Evolutionary conservation across 1,140 invertebrate species (phyloP), one percentile per base, ranked within the genome.

Genomic region (Cydia pomonella): DNA sequence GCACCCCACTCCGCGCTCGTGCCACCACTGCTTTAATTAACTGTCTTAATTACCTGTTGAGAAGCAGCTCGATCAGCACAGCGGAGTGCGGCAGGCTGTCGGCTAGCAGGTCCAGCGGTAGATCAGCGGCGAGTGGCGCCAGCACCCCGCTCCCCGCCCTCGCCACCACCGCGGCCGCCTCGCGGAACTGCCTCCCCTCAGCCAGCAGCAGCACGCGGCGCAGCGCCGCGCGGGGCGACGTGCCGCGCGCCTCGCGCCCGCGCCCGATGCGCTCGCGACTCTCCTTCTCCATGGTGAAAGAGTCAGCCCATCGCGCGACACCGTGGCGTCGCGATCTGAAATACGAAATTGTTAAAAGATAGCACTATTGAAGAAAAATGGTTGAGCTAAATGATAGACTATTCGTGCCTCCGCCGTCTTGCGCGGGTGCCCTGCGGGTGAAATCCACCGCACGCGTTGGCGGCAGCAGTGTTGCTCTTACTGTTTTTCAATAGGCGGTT

Each of bases 1-100:
- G 93, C 1, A 97, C 97, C 1, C 95, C 95, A 41, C 95, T 94
- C 16, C 96, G 96, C 7, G 98, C 91, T 69, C 96, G 94, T 23
- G 95, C 94, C 53, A 98, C 94, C 27, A 98, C 95, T 23, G 95
- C 94, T n/a, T n/a, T n/a, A n/a, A n/a, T n/a, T n/a, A n/a, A n/a
- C n/a, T n/a, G n/a, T n/a, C n/a, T n/a, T n/a, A n/a, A n/a, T 38
- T 83, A 94, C 94, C 97, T 97, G 75, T 95, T 95, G 83, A 98
- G 97, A 0, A 98, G 94, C 0, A 97, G 97, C 87, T 98, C 97
- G 63, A 99, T 91, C 50, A 98, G 94, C 77, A 97, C 96, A 1
- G 98, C 94, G 69, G 96, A 97, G 86, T 97, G 96, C 2, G 98
- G 98, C 90, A 98, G 94, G 3, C 97, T 95, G 80, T 98, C 97